These are phyloP conservation scores for Aselliscus stoliczkanus DNA, from an alignment of 2,797 vertebrate species.

Conservation along the genomic window DNA sequence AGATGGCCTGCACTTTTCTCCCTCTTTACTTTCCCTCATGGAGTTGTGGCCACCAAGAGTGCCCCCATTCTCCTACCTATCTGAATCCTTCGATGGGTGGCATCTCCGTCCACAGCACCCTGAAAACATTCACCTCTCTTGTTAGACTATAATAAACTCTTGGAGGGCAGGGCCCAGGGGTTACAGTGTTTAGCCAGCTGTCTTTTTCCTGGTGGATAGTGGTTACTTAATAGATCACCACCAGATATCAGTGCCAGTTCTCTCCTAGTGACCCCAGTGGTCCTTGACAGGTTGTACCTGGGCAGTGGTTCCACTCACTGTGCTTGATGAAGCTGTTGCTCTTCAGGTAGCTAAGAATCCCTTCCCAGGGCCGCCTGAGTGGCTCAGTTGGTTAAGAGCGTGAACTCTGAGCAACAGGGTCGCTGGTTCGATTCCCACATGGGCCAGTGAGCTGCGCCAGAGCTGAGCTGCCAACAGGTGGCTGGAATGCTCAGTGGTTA, in stretches of 20 bases:
- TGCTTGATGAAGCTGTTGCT: background rate
- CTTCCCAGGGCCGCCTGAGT: too few relatives aligned
- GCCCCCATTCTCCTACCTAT: background rate
- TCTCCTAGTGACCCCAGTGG: background rate
- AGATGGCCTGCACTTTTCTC: background rate
- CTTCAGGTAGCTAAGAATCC: background rate
- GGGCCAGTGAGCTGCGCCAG: too few relatives aligned
- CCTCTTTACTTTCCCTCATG: background rate
- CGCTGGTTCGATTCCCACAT: too few relatives aligned
- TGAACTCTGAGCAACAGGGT: too few relatives aligned
- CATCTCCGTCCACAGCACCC: background rate
- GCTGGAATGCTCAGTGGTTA: too few relatives aligned
- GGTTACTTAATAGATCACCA: background rate
- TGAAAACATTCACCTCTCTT: background rate
- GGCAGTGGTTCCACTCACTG: background rate
- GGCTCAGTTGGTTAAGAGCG: too few relatives aligned
- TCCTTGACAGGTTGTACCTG: background rate
- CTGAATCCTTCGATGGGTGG: background rate
- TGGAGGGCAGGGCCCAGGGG: background rate
- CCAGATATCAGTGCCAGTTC: background rate
- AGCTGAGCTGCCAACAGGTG: too few relatives aligned
- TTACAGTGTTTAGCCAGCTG: too few relatives aligned
- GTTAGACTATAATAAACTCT: background rate
- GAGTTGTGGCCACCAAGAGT: background rate
- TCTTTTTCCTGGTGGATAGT: background rate